These are phyloP conservation scores for Pangasius djambal DNA, from an alignment of 2,797 vertebrate genomes.

Conservation along the genomic window DNA sequence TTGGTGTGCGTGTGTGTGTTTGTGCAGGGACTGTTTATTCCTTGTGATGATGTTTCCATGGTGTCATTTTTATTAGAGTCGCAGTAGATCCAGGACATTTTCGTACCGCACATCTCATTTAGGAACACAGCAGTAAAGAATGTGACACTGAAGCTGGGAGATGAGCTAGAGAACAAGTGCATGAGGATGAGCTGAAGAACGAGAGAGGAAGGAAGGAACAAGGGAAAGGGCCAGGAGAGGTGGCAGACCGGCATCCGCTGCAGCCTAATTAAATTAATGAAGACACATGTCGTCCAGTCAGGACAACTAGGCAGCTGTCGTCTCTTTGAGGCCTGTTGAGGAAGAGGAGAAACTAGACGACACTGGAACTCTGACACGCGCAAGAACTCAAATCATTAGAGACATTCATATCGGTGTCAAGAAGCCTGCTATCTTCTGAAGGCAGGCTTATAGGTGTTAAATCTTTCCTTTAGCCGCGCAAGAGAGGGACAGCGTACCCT, in stretches of 20 bases:
- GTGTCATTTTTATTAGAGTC: conserved; percentile 19
- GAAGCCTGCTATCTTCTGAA: background rate
- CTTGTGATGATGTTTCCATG: conserved; percentile 16
- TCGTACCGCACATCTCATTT: conserved; percentile 20
- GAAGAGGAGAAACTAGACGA: conserved; percentile 18
- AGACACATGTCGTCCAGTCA: conserved; percentile 62
- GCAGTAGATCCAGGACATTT: background rate
- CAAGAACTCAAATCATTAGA: conserved; percentile 28
- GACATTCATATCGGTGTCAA: conserved; percentile 16
- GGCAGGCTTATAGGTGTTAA: background rate
- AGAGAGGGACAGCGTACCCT: background rate
- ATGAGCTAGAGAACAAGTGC: background rate
- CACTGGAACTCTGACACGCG: conserved; percentile 25
- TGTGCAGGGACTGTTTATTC: conserved; percentile 13
- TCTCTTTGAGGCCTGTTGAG: conserved; percentile 44
- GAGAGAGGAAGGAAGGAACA: conserved; percentile 1
- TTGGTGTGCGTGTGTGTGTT: conserved; percentile 31
- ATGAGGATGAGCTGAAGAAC: background rate
- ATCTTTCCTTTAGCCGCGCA: no score
- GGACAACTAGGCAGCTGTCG: conserved; percentile 50
- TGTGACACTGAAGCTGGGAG: background rate
- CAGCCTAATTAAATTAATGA: conserved; percentile 60
- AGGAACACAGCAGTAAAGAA: background rate
- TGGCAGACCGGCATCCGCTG: conserved; percentile 41
- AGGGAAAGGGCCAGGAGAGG: conserved; percentile 14